These are phyloP conservation scores for Nipponia nippon DNA, from an alignment of 2,113 vertebrate species.

Conservation along the genomic window DNA sequence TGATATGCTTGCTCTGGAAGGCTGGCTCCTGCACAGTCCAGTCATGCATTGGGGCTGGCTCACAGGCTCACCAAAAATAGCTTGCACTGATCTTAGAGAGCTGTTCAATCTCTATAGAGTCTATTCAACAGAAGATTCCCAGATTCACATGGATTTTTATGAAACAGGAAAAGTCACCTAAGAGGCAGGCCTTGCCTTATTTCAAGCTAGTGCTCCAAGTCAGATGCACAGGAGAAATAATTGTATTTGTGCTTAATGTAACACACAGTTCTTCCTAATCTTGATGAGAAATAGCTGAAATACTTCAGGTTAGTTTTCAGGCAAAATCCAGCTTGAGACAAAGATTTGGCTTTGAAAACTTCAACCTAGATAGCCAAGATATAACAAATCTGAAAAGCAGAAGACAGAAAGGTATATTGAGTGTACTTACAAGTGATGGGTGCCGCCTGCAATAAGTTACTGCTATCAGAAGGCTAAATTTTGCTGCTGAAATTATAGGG, in stretches of 20 bases:
- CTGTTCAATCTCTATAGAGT: accelerated
- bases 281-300: not conserved
- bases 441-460: not conserved
- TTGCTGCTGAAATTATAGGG: not conserved
- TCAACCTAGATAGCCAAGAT: not conserved
- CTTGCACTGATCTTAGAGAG: not conserved
- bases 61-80: not conserved
- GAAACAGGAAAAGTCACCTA: not conserved
- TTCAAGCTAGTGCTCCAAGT: not conserved
- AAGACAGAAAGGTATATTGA: not conserved
- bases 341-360: not conserved
- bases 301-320: not conserved
- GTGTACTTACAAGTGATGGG: not conserved
- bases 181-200: not conserved
- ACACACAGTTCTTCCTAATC: not conserved
- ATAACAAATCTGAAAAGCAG: not conserved
- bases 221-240: not conserved
- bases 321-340: not conserved
- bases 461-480: not conserved
- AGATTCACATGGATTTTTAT: not conserved
- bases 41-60: not conserved
- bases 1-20: not conserved
- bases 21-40: not conserved
- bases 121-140: not conserved
- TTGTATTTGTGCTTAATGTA: not conserved